These are phyloP conservation scores for Drymodes brunneopygia DNA, from an alignment of 2,113 vertebrate species.

Conservation along the genomic window DNA sequence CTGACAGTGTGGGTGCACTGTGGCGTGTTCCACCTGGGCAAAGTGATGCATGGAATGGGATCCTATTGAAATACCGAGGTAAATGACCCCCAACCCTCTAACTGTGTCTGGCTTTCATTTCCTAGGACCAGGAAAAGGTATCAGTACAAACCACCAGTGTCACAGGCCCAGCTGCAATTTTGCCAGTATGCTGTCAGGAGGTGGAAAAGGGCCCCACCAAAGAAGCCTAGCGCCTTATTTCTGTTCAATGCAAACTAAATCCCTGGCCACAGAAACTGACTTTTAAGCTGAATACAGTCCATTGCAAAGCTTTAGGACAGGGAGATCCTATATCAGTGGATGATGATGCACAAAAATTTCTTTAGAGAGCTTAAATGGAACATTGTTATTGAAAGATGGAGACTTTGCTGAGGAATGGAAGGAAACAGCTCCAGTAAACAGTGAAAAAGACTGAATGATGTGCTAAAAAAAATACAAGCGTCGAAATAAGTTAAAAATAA, in stretches of 20 bases:
- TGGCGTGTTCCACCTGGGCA: too few species aligned
- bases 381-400: neutral
- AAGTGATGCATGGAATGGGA: too few species aligned
- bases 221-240: neutral
- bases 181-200: neutral
- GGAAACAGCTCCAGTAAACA: neutral
- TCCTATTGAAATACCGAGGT: too few species aligned
- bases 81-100: too few species aligned
- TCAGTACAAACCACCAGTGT: neutral
- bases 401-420: neutral
- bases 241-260: neutral
- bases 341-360: neutral
- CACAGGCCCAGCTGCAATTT: neutral
- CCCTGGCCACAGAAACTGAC: neutral
- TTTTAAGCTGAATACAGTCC: neutral
- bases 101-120: too few species aligned
- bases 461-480: neutral
- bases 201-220: neutral
- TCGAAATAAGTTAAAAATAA: slow-evolving; percentile 16
- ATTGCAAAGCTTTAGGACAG: neutral
- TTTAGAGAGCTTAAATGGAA: neutral
- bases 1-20: too few species aligned
- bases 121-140: too few species aligned
- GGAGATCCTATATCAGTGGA: neutral
- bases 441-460: neutral